Evolutionary conservation across 2,888 invertebrate genomes (phyloP).

Genomic region (Drosophila niveifrons): DNA sequence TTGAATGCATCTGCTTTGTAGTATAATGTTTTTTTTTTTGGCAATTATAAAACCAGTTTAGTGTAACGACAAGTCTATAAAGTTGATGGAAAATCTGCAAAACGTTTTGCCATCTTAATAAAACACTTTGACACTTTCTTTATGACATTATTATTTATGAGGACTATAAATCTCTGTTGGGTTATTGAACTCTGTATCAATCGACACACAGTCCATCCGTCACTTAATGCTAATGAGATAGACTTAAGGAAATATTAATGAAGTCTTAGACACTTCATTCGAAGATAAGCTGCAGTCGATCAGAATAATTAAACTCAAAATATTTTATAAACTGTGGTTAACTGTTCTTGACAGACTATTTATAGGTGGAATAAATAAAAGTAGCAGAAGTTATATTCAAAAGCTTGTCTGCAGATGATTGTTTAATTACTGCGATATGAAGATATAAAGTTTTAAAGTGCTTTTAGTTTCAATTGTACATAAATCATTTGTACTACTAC

Average conservation of each 20-base stretch:
- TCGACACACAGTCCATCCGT: constrained; percentile 5
- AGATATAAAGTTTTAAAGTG: background rate
- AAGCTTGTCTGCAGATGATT: too few species aligned
- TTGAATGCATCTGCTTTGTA: constrained; percentile 35
- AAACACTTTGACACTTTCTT: constrained; percentile 71
- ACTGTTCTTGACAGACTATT: background rate
- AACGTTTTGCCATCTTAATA: constrained; percentile 42
- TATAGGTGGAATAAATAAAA: too few species aligned
- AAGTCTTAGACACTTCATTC: background rate
- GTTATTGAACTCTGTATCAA: constrained; percentile 63
- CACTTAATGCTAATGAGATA: background rate
- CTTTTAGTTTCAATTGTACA: background rate
- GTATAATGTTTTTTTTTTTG: constrained; percentile 19
- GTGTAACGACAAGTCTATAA: constrained; percentile 49
- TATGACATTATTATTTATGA: constrained; percentile 43
- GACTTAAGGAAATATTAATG: background rate
- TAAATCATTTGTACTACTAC: background rate
- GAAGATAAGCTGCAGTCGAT: background rate
- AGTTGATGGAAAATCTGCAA: constrained; percentile 56
- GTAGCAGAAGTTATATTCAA: too few species aligned
- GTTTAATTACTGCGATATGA: background rate
- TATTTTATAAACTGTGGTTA: background rate
- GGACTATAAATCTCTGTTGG: constrained; percentile 39
- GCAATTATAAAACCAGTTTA: constrained; percentile 72
- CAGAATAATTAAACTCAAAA: background rate